These are phyloP conservation scores for Spermophilus dauricus DNA, from an alignment of 2,113 vertebrate species.

Conservation along the genomic window DNA sequence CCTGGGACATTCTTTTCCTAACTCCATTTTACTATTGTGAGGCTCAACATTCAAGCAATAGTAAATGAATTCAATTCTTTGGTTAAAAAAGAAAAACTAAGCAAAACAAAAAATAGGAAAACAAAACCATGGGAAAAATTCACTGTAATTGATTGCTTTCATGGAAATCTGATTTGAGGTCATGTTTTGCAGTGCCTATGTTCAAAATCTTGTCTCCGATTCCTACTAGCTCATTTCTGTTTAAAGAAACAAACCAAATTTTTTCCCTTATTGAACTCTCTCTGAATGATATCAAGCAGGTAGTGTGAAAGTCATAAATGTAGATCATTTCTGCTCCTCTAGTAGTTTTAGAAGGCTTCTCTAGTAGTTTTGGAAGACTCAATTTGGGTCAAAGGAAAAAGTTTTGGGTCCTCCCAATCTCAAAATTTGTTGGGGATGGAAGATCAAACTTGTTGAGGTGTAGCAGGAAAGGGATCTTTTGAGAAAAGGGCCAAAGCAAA, in stretches of 20 bases:
- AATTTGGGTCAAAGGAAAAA: not conserved
- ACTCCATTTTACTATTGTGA: not conserved
- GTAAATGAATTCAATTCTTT: not conserved
- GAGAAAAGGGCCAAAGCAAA: not conserved
- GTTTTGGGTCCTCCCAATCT: not conserved
- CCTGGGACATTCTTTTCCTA: too few relatives aligned
- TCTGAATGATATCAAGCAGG: not conserved
- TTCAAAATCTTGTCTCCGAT: not conserved
- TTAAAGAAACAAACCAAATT: not conserved
- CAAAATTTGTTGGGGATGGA: not conserved
- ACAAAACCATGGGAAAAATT: not conserved
- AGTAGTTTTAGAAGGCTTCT: not conserved
- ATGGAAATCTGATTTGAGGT: not conserved
- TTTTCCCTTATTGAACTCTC: not conserved
- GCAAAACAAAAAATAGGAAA: too few relatives aligned
- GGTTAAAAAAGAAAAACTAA: too few relatives aligned
- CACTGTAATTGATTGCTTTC: not conserved
- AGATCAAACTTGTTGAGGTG: not conserved
- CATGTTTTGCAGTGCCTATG: not conserved
- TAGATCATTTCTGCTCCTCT: constrained; percentile 8
- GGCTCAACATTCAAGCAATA: not conserved
- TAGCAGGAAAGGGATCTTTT: not conserved
- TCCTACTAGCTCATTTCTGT: not conserved
- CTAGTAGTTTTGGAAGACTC: not conserved
- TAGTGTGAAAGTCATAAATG: not conserved